These are phyloP conservation scores for Neodon shergylaensis DNA, from an alignment of 2,113 vertebrate genomes.

Conservation along the genomic window DNA sequence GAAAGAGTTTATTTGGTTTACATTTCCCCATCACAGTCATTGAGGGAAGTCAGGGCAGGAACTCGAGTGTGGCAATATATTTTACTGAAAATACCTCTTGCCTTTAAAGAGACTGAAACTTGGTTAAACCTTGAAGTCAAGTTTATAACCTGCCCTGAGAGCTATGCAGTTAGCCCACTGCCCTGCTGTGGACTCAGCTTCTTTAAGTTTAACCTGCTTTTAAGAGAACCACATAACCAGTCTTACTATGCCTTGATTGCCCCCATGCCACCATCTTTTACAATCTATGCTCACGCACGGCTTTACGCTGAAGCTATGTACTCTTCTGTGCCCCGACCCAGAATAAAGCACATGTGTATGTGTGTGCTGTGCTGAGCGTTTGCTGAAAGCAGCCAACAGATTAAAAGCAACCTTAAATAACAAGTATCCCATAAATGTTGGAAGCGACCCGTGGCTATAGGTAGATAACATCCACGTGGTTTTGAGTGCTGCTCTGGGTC, in stretches of 20 bases:
- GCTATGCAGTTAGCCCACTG: not conserved
- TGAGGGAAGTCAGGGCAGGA: not conserved
- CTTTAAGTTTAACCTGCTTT: not conserved
- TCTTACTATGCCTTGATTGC: not conserved
- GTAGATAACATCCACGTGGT: too few relatives aligned
- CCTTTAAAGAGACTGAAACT: not conserved
- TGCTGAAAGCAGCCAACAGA: not conserved
- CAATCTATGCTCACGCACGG: not conserved
- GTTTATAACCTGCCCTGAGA: not conserved
- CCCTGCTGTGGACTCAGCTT: not conserved
- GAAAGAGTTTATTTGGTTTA: not conserved
- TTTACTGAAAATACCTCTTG: not conserved
- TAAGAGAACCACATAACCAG: not conserved
- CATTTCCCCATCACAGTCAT: not conserved
- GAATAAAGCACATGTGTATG: not conserved
- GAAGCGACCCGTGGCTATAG: too few relatives aligned
- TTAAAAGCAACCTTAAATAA: not conserved
- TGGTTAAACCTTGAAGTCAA: not conserved
- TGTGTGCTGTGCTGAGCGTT: not conserved
- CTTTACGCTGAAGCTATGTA: not conserved
- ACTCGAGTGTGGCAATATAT: not conserved
- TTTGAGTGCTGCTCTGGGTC: too few relatives aligned
- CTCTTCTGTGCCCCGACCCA: not conserved
- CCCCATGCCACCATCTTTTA: not conserved
- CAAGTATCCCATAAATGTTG: too few relatives aligned